These are phyloP conservation scores for Poeciliopsis turneri DNA, from an alignment of 2,797 vertebrate genomes.

Conservation along the genomic window DNA sequence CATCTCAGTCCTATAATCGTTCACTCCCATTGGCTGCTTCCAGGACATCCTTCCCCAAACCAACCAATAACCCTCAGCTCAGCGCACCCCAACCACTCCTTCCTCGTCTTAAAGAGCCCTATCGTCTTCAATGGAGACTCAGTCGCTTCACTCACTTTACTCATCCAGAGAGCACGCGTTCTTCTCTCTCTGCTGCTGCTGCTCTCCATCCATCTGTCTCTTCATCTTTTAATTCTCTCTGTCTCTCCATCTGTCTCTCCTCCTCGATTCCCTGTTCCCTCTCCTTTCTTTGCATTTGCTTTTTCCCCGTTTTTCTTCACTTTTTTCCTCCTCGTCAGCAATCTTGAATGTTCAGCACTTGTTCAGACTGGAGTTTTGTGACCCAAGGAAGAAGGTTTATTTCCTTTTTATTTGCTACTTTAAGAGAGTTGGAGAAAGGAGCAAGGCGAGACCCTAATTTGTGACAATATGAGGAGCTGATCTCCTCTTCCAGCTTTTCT, in stretches of 20 bases:
- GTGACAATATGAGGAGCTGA: slow-evolving; percentile 76
- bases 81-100: slow-evolving; percentile 77
- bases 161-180: slow-evolving; percentile 64
- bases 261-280: neutral
- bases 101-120: slow-evolving; percentile 85
- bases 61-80: slow-evolving; percentile 81
- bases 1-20: slow-evolving; percentile 53
- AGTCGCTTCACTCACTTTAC: slow-evolving; percentile 69
- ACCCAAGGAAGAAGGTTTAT: slow-evolving; percentile 45
- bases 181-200: slow-evolving; percentile 54
- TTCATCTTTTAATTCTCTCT: slow-evolving; percentile 37
- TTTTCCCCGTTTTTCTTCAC: slow-evolving; percentile 22
- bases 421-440: slow-evolving; percentile 49
- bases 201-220: slow-evolving; percentile 59
- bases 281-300: slow-evolving; percentile 10
- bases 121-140: slow-evolving; percentile 80
- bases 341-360: slow-evolving; percentile 61
- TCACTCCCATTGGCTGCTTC: slow-evolving; percentile 67
- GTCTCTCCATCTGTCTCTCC: slow-evolving; percentile 17
- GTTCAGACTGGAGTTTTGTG: slow-evolving; percentile 69
- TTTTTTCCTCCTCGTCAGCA: slow-evolving; percentile 7
- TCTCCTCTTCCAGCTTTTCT: slow-evolving; percentile 55
- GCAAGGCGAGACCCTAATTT: slow-evolving; percentile 62
- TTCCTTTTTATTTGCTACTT: slow-evolving; percentile 5
- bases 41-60: slow-evolving; percentile 80